Conservation (phyloP, 2,797 vertebrate species). For the Eurystomus glaucurus region DNA sequence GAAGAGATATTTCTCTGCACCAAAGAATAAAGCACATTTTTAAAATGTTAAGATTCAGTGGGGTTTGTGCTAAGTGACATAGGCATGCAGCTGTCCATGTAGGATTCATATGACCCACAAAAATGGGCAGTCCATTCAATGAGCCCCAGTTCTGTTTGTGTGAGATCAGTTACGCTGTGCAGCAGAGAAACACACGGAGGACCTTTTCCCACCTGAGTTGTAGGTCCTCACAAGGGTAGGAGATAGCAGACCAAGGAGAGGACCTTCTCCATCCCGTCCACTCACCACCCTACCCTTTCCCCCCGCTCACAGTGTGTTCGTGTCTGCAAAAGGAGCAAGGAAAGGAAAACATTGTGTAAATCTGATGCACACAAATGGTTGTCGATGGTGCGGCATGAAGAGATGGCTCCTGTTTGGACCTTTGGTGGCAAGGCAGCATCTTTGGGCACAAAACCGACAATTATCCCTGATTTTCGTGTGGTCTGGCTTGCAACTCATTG, state of each 20-base stretch:
- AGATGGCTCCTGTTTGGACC: neutral
- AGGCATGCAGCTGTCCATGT: accelerated
- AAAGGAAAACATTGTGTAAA: neutral
- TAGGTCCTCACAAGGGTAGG: neutral
- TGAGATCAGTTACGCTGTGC: neutral
- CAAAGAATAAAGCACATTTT: neutral
- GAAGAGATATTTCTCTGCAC: neutral
- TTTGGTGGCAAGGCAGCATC: neutral
- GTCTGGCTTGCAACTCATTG: neutral
- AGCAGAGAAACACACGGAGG: neutral
- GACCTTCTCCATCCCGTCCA: accelerated
- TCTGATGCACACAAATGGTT: accelerated
- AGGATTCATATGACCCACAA: neutral
- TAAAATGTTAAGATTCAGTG: neutral
- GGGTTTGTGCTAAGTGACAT: neutral
- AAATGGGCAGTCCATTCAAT: accelerated
- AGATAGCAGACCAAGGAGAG: neutral
- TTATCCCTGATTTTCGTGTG: accelerated
- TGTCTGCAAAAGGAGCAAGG: neutral
- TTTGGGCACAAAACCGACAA: accelerated
- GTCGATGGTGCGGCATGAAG: accelerated
- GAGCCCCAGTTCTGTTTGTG: neutral
- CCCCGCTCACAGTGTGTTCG: neutral
- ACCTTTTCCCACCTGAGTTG: neutral
- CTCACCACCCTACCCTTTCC: neutral